Evolutionary conservation across 1,140 invertebrate genomes (phyloP).

Genomic region (Brachionus koreanus): DNA sequence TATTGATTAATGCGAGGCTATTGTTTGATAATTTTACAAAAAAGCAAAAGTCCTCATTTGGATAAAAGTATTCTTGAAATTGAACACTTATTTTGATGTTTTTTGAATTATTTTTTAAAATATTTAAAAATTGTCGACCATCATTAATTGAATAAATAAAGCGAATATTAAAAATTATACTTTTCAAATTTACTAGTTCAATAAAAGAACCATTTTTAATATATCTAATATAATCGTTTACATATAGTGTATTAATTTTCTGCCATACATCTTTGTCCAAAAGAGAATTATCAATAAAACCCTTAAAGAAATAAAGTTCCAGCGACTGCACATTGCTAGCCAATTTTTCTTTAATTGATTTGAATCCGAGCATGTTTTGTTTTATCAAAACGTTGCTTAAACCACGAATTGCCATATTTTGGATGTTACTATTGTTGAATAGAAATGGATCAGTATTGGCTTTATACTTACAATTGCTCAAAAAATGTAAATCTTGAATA

Average conservation of each 20-base stretch:
- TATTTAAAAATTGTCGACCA: background rate
- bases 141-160: background rate
- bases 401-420: background rate
- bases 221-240: background rate
- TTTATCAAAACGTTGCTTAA: background rate
- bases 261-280: background rate
- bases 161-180: background rate
- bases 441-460: background rate
- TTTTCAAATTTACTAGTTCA: background rate
- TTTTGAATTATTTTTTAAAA: background rate
- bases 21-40: background rate
- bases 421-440: background rate
- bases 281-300: background rate
- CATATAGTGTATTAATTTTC: background rate
- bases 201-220: background rate
- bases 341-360: background rate
- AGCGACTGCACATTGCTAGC: background rate
- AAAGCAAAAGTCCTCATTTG: background rate
- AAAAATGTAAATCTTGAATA: background rate
- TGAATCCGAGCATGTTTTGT: background rate
- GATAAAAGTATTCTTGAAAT: background rate
- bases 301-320: background rate
- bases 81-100: background rate
- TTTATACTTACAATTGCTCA: background rate
- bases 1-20: background rate